Conservation (phyloP, 2,113 vertebrate species). For the Pygathrix nemaeus region DNA sequence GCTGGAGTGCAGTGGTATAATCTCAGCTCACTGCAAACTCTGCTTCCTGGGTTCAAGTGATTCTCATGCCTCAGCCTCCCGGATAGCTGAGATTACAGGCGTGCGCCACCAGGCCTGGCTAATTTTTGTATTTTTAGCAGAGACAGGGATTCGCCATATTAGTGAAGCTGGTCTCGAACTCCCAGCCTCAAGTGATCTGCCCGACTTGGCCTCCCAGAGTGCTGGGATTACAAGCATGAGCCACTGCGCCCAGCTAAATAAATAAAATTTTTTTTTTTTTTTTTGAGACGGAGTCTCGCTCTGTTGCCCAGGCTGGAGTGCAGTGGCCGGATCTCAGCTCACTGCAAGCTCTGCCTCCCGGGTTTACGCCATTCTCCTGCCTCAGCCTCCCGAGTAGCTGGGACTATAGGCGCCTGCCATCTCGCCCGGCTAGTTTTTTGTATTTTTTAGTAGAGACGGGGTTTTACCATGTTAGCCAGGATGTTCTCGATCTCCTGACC, state of each 20-base stretch:
- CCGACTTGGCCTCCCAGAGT: neutral
- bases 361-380: too few relatives aligned
- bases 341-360: too few relatives aligned
- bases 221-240: neutral
- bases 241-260: neutral
- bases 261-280: neutral
- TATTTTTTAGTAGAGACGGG: neutral
- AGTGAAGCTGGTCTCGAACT: neutral
- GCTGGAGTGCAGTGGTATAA: too few relatives aligned
- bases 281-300: too few relatives aligned
- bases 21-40: too few relatives aligned
- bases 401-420: too few relatives aligned
- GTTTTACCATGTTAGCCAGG: neutral
- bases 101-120: neutral
- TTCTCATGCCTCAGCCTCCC: too few relatives aligned
- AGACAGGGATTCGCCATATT: neutral
- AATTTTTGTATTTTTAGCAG: neutral
- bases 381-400: neutral
- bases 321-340: too few relatives aligned
- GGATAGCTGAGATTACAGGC: neutral
- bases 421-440: too few relatives aligned
- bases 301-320: too few relatives aligned
- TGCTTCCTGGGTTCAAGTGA: too few relatives aligned
- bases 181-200: too few relatives aligned
- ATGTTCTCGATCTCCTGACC: neutral